Base-by-base conservation (phyloP, 2,888 invertebrate genomes). In the Clusia tigrina region DNA sequence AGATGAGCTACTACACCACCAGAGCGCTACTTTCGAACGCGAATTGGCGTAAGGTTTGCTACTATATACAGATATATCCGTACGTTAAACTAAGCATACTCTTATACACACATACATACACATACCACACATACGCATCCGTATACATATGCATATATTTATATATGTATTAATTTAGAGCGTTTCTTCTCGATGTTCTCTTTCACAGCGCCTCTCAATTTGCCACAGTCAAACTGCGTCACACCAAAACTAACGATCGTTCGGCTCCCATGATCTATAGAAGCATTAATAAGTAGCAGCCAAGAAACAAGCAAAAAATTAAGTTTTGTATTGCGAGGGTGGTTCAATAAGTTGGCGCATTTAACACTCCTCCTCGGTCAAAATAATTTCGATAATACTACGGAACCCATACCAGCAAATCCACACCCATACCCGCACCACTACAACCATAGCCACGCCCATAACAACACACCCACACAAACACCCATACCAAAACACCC, bases 211-310 rank as follows among this genome's bases (percentile, higher is more conserved):
- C 90, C 78, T 93, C 92, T 84, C 91, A 92, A 84, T 94, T 94
- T 82, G 93, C 94, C 66, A 94, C 94, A 67, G 93, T 94, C 82
- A 94, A 94, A 86, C 88, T 94, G 82, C 88, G 93, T 83, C 93
- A 93, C 87, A 90, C 92, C 78, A 90, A 92, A 86, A 92, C 93
- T 80, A 92, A 93, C 84, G 93, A 94, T 85, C 89, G 93, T 76
- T 91, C 93, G 71, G 91, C 92, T 74, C 93, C 93, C 71, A 88
- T 92, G 85, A 86, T 90, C 64, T 76, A 79, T 71, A 73, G 80
- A 64, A 80, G 78, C 65, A 75, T 80, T 65, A 79, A 79, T 71
- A 80, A 79, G 72, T 79, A 75, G 73, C 71, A 68, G 71, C 71
- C n/a, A n/a, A 71, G 77, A 67, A 70, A 74, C 75, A 32, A 12